These are phyloP conservation scores for Ptychoptera albimana DNA, from an alignment of 2,888 invertebrate species.

Conservation along the genomic window DNA sequence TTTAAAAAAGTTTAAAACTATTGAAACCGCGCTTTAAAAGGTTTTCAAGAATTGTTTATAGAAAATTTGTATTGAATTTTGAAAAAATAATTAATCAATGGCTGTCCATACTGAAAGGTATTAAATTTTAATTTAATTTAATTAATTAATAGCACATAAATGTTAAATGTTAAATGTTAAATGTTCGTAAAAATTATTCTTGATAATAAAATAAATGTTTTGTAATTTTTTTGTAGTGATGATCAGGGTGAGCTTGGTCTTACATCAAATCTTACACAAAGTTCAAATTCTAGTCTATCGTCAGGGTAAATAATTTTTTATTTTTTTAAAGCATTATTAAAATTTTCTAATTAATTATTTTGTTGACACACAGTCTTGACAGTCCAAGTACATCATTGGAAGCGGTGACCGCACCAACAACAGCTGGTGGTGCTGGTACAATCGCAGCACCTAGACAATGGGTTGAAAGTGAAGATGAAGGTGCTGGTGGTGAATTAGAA, in stretches of 20 bases:
- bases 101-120: conserved; percentile 9
- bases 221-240: conserved; percentile 36
- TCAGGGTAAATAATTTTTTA: conserved; percentile 37
- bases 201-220: not conserved
- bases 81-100: conserved; percentile 5
- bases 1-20: too few relatives aligned
- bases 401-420: conserved; percentile 33
- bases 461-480: conserved; percentile 23
- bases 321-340: not conserved
- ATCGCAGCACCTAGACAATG: conserved; percentile 18
- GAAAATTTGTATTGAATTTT: too few relatives aligned
- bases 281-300: conserved; percentile 53
- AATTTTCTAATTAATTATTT: not conserved
- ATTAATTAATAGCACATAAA: conserved; percentile 6
- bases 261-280: conserved; percentile 45
- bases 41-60: too few relatives aligned
- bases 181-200: too few relatives aligned
- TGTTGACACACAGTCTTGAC: conserved; percentile 36
- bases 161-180: too few relatives aligned
- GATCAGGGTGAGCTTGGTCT: conserved; percentile 44
- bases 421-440: conserved; percentile 14
- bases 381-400: conserved; percentile 61
- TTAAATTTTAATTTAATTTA: conserved; percentile 7
- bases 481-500: conserved; percentile 42
- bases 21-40: too few relatives aligned